Base-by-base conservation (phyloP, 2,797 vertebrate genomes). In the Hoplostethus atlanticus region DNA sequence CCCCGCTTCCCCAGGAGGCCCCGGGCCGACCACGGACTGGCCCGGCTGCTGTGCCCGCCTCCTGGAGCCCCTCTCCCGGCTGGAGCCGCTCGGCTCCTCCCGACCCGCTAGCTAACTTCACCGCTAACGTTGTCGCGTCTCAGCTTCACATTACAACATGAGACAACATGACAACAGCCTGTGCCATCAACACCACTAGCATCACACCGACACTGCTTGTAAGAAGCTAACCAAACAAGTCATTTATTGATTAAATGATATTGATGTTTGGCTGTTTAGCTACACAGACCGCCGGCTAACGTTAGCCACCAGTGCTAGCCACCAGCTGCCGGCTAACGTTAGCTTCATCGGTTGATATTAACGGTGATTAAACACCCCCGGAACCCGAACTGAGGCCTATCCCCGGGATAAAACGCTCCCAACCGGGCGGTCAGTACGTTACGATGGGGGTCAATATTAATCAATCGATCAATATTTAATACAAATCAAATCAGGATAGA, bases 11-110 rank as follows among this genome's bases (percentile, higher is more conserved):
- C 4, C 40, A 5, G 34, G 57, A 79, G 84, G 86, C n/a, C n/a
- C 88, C 87, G 1, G 1, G 16, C 51, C 67, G 34, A 30, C 89
- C 70, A 16, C 72, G 79, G 71, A 3, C 72, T 89, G 50, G 51
- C 81, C 36, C 68, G 6, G 7, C 16, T 5, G 28, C 17, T 9
- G 8, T 6, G 1, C 25, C 55, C 6, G 73, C 10, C 59, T 72
- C 57, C 0, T 8, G 25, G 38, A 30, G 72, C 63, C 0, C 4
- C n/a, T 54, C 0, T 17, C 48, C 56, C 17, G 64, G 4, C 60
- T 30, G 2, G 5, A n/a, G 15, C 5, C 7, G 31, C 65, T 64
- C 21, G 15, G 54, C 80, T 7, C 6, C 0, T 16, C 31, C 42
- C 10, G 30, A n/a, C 6, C 2, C 1, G 38, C 46, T 50, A 2